phyloP scores from a whole-genome alignment of 2,113 vertebrate genomes.

The Egretta garzetta region DNA sequence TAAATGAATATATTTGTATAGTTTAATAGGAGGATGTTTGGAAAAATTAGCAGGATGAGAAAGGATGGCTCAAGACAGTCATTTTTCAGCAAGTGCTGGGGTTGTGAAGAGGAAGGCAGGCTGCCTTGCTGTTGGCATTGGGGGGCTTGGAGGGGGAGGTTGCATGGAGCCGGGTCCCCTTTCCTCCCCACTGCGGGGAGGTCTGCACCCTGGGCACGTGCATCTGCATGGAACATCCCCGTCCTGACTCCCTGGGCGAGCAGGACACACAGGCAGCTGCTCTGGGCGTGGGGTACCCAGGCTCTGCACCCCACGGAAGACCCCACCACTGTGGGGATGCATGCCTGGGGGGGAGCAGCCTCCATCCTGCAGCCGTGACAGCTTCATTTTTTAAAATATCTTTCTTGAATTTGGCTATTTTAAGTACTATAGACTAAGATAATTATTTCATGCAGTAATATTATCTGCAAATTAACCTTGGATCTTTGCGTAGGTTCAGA shows the following conservation, averaged over 20 bases:
- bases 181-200: rapidly evolving
- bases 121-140: background rate
- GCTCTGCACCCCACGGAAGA: background rate
- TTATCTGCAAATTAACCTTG: constrained; percentile 67
- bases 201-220: rapidly evolving
- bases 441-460: constrained; percentile 68
- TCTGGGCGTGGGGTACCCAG: background rate
- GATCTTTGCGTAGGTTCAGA: constrained; percentile 49
- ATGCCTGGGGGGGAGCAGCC: background rate
- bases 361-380: background rate
- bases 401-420: constrained; percentile 35
- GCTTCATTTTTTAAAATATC: background rate
- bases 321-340: background rate
- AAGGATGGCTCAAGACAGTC: background rate
- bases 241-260: background rate
- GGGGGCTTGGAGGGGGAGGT: background rate
- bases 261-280: rapidly evolving
- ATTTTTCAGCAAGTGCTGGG: background rate
- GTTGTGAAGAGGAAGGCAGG: background rate
- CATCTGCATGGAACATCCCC: background rate
- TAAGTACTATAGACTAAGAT: constrained; percentile 43
- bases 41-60: constrained; percentile 46
- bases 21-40: constrained; percentile 42
- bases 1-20: constrained; percentile 55
- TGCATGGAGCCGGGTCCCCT: background rate